Evolutionary conservation across 2,888 invertebrate species (phyloP), one percentile per base, ranked within the genome.

Genomic region (Pegoplata infirma): DNA sequence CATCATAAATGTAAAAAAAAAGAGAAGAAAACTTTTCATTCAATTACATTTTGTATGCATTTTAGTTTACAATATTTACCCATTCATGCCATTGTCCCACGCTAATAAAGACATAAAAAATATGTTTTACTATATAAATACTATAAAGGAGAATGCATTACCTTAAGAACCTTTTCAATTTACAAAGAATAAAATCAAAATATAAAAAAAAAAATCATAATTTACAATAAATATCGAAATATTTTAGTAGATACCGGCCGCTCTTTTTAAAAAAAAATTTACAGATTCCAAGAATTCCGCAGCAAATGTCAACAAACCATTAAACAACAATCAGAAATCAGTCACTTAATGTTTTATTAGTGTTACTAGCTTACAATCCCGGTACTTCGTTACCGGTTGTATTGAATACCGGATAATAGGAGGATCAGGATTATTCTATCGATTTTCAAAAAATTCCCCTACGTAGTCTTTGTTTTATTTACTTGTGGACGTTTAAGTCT

Each of bases 271-370:
- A n/a, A n/a, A n/a, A n/a, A n/a, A n/a, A n/a, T 86, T 84, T 85
- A 84, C 85, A 80, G 83, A 84, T 86, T 86, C 86, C 82, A 81
- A 83, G 86, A 86, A 86, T 82, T 85, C 79, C 64, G 68, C 67
- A 40, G 67, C 81, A 76, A 82, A 83, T 83, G 84, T 86, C 85
- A 86, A 86, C 82, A 84, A 76, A 59, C 56, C 53, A 61, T 66
- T 75, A 58, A 56, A 69, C n/a, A 68, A 76, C 36, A 55, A 61
- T 66, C 61, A 67, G 17, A 61, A 49, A 55, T 56, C 53, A 63
- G 25, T 47, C 55, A 12, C 19, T n/a, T 8, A 51, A 47, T 44
- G 63, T 63, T 63, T 32, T 28, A 49, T 63, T 61, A 28, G 28
- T 40, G n/a, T 40, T n/a, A n/a, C n/a, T n/a, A n/a, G n/a, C n/a